Base-by-base conservation (phyloP, 2,888 invertebrate species). In the Metacarcinus magister region DNA sequence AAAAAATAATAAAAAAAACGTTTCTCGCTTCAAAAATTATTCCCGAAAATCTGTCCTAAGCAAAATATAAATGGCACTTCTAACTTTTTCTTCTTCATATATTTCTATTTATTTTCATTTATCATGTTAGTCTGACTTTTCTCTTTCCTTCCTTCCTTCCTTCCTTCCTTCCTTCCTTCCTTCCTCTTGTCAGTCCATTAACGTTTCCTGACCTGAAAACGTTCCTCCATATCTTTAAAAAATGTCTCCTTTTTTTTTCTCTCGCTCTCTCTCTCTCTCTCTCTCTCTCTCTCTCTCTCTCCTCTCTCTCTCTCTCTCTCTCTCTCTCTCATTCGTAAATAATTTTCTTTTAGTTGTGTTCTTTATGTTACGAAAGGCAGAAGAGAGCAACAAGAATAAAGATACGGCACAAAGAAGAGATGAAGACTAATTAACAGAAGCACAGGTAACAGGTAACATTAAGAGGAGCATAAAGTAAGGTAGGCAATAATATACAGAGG, bases 271-370 rank as follows among this genome's bases (percentile, higher is more conserved):
- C n/a, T n/a, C n/a, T n/a, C n/a, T n/a, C n/a, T n/a, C n/a, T 67
- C 23, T 19, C 67, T 67, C 67, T 67, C 67, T 67, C 67, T 67
- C 67, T 67, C 67, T 67, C 67, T 67, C 67, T 67, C 67, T 67
- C 67, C 67, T 67, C 67, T 67, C 67, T 67, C 67, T 89, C 43
- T 89, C 43, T 67, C 67, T 89, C 43, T 89, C 89, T 43, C 32
- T 28, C 48, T 48, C 92, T 23, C 91, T 44, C n/a, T n/a, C n/a
- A n/a, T n/a, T n/a, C n/a, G n/a, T n/a, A n/a, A n/a, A n/a, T n/a
- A n/a, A n/a, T n/a, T 13, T 48, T 13, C 13, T n/a, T 90, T 90
- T 4, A 90, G 19, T 32, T 43, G 39, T 10, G 39, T n/a, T n/a
- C n/a, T n/a, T n/a, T n/a, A 16, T 32, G 90, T 90, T 1, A 32